A percentile compares a stretch with the other conserved stretches of the same genome.
These are phyloP conservation scores for Lipophrys pholis DNA, from an alignment of 2,113 vertebrate species.

Conservation along the genomic window DNA sequence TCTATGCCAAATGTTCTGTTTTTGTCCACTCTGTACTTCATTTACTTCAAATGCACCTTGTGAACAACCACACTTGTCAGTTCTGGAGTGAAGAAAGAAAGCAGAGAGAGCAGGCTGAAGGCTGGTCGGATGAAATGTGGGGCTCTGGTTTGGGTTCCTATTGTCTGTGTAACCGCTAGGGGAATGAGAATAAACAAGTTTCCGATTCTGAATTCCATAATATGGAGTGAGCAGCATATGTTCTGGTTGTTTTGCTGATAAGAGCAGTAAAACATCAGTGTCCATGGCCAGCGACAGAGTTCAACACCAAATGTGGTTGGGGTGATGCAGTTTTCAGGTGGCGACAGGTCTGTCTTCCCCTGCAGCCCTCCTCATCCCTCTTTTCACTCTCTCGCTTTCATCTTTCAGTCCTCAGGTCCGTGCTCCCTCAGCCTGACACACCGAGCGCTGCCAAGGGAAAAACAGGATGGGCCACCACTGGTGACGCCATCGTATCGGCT, in stretches of 20 bases:
- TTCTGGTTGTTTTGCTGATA: too few species aligned
- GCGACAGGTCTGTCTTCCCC: conserved; percentile 53
- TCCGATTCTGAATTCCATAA: not conserved
- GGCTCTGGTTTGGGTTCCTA: not conserved
- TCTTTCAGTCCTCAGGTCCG: conserved; percentile 50
- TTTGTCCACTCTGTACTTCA: conserved; percentile 17
- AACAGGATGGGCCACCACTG: conserved; percentile 52
- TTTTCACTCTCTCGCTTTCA: conserved; percentile 52
- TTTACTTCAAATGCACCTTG: conserved; percentile 25
- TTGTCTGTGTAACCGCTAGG: not conserved
- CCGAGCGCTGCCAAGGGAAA: conserved; percentile 56
- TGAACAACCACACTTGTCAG: conserved; percentile 12
- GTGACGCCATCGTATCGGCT: conserved; percentile 45
- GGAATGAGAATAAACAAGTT: not conserved
- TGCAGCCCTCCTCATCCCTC: conserved; percentile 40
- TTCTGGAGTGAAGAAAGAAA: conserved; percentile 15
- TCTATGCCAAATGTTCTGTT: not conserved
- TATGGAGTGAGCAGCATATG: not conserved
- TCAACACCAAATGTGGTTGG: not conserved
- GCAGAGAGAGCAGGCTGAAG: not conserved
- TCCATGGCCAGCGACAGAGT: not conserved
- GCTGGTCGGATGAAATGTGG: conserved; percentile 7
- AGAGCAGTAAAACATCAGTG: not conserved
- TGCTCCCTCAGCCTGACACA: conserved; percentile 43
- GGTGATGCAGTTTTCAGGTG: not conserved